These are phyloP conservation scores for Agapornis canus DNA, from an alignment of 2,797 vertebrate species.

Conservation along the genomic window DNA sequence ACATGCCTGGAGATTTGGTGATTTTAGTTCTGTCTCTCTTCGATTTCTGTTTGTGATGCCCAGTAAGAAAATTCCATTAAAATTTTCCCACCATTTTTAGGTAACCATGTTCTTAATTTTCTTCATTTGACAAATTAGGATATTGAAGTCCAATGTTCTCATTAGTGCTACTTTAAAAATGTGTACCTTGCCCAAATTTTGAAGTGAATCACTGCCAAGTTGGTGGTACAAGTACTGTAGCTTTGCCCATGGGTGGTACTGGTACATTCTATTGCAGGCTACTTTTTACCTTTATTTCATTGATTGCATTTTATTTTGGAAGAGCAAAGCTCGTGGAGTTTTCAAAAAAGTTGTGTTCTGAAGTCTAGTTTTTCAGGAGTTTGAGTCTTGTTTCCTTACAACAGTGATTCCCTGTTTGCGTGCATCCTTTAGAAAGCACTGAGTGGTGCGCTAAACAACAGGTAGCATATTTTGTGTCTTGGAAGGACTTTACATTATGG, in stretches of 20 bases:
- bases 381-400: not conserved
- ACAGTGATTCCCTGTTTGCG: not conserved
- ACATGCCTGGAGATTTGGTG: not conserved
- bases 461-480: not conserved
- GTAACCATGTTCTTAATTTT: not conserved
- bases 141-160: not conserved
- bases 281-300: not conserved
- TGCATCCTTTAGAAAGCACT: not conserved
- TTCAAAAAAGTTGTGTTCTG: not conserved
- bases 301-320: not conserved
- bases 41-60: not conserved
- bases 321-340: not conserved
- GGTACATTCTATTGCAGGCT: not conserved
- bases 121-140: not conserved
- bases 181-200: not conserved
- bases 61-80: not conserved
- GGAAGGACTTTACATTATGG: not conserved
- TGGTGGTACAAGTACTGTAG: not conserved
- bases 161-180: not conserved
- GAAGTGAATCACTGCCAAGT: not conserved
- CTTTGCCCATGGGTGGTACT: not conserved
- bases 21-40: not conserved
- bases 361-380: not conserved
- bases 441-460: not conserved
- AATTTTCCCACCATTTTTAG: not conserved